A percentile compares a stretch with the other conserved stretches of the same genome.
phyloP scores from a whole-genome alignment of 2,113 vertebrate genomes.

The Sceloporus tristichus region DNA sequence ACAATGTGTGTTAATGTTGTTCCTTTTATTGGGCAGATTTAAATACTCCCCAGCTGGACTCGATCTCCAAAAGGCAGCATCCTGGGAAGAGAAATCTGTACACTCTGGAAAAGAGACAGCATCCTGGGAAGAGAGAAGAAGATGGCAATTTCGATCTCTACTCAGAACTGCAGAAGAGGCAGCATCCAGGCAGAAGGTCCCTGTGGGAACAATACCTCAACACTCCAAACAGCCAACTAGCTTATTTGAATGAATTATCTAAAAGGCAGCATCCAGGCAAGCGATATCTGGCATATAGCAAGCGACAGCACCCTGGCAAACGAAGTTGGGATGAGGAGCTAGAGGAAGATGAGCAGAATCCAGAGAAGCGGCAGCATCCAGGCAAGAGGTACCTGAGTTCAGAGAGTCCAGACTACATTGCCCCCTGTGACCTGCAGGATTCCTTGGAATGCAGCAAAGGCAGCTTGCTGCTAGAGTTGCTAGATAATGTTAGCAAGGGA shows the following conservation, averaged over 20 bases:
- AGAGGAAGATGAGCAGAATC: conserved; percentile 61
- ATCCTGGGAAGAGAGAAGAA: conserved; percentile 84
- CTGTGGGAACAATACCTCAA: conserved; percentile 67
- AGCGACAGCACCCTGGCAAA: conserved; percentile 83
- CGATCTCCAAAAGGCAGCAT: conserved; percentile 85
- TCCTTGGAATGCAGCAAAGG: conserved; percentile 80
- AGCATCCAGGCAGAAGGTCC: conserved; percentile 84
- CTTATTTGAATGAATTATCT: conserved; percentile 75
- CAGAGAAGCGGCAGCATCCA: conserved; percentile 87
- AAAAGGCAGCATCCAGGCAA: conserved; percentile 89
- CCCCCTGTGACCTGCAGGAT: conserved; percentile 79
- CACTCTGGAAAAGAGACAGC: conserved; percentile 85
- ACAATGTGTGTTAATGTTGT: neutral
- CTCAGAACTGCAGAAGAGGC: conserved; percentile 77
- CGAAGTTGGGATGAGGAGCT: conserved; percentile 72
- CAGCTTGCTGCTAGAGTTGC: conserved; percentile 83
- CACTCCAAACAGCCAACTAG: conserved; percentile 57
- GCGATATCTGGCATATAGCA: conserved; percentile 77
- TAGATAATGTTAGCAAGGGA: conserved; percentile 76
- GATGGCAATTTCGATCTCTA: conserved; percentile 45
- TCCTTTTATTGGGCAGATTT: conserved; percentile 76
- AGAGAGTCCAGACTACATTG: conserved; percentile 71
- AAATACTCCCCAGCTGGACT: conserved; percentile 69
- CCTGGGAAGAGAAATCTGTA: conserved; percentile 79
- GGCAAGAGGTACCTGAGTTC: conserved; percentile 83